Base-by-base conservation (phyloP, 2,113 vertebrate species). In the Planiliza haematocheilus region DNA sequence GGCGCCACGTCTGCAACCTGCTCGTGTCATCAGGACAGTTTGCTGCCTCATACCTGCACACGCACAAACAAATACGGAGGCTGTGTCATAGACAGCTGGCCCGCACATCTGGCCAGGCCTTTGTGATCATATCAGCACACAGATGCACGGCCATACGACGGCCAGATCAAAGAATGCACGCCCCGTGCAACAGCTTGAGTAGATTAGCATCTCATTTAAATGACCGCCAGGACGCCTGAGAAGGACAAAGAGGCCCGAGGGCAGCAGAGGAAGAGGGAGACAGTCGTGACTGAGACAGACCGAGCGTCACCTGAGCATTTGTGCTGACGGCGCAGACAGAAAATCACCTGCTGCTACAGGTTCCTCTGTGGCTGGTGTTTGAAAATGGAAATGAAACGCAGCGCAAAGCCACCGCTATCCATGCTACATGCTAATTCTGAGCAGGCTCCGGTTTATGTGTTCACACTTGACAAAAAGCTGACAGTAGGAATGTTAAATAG, bases 101-200 rank as follows among this genome's bases (percentile, higher is more conserved):
- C 61, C 38, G 42, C 79, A 91, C 88, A 89, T 92, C 91, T 92
- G 88, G 77, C 21, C 48, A 53, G 50, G 78, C 82, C 79, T 90
- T 89, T 92, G 86, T 88, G 79, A 83, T 91, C 82, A 60, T 62
- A 59, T 84, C 79, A 81, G 81, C 7, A 36, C 78, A 86, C 90
- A 91, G 89, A 81, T 91, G 86, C 67, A 73, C 2, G 30, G 76
- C 79, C 88, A 88, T 86, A 89, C 81, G 88, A 87, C 38, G 41
- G 52, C 51, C 11, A 49, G 79, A 86, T 90, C 79, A 88, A 84
- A 89, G 83, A 79, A 56, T 63, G 48, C 11, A 59, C 65, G 65
- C 58, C 66, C 21, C 20, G 13, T 17, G 52, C 63, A 84, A 62
- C 74, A 68, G 34, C 43, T 4, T 68, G 52, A 77, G 30, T 43